Evolutionary conservation across 2,113 vertebrate species (phyloP).

Genomic region (Gadus macrocephalus): DNA sequence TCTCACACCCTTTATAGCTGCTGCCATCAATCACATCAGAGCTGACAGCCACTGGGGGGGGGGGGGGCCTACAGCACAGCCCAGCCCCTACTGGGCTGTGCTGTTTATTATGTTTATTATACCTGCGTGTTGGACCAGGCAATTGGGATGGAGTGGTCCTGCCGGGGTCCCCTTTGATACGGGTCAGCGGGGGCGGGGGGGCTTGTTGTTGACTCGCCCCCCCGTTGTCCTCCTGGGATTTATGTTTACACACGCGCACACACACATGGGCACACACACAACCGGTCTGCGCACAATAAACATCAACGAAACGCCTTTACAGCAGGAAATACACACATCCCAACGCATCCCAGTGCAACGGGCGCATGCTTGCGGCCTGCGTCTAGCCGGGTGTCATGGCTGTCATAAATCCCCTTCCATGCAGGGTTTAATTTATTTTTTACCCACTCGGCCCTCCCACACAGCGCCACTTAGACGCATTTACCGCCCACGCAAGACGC

Average conservation of each 20-base stretch:
- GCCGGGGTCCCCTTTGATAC: conserved; percentile 47
- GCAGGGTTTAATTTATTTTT: not conserved
- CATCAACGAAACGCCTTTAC: not conserved
- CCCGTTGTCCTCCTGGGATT: conserved; percentile 44
- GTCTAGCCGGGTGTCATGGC: not conserved
- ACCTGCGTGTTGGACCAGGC: conserved; percentile 48
- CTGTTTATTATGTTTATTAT: conserved; percentile 35
- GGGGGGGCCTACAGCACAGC: conserved; percentile 16
- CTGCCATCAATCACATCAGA: conserved; percentile 6
- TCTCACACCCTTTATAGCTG: conserved; percentile 34
- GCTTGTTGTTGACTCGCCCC: conserved; percentile 39
- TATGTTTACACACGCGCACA: not conserved
- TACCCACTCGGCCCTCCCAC: not conserved
- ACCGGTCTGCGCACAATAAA: not conserved
- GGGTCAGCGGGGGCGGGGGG: conserved; percentile 46
- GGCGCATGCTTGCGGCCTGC: not conserved
- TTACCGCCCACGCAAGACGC: not conserved
- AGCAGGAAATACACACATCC: not conserved
- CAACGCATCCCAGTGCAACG: not conserved
- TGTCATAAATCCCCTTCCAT: too few species aligned
- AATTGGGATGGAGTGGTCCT: conserved; percentile 53
- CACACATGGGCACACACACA: not conserved
- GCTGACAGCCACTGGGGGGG: not conserved
- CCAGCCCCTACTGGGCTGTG: too few species aligned
- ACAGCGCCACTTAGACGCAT: not conserved